Percentiles rank a stretch among this genome's conserved stretches.
Evolutionary conservation across 2,888 invertebrate genomes (phyloP).

Genomic region (Allacma fusca): DNA sequence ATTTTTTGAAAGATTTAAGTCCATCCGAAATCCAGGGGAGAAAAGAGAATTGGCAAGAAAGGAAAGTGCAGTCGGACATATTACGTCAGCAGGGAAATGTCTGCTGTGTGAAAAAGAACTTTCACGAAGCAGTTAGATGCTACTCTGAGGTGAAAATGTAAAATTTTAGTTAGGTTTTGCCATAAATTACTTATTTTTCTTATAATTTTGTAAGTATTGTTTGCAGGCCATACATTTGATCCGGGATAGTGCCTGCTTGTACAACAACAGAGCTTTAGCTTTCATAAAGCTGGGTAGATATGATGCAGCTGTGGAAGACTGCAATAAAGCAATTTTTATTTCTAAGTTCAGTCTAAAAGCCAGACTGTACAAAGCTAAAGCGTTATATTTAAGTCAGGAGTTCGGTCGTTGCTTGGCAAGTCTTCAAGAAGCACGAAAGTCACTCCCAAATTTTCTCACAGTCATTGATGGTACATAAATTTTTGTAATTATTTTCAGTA

Average conservation of each 20-base stretch:
- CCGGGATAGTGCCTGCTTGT: conserved; percentile 3
- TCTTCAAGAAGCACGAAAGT: not conserved
- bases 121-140: not conserved
- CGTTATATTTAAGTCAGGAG: not conserved
- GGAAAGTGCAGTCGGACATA: conserved; percentile 17
- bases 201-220: not conserved
- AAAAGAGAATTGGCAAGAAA: not conserved
- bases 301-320: not conserved
- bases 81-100: conserved; percentile 3
- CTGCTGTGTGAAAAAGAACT: not conserved
- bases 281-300: not conserved
- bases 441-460: not conserved
- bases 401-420: not conserved
- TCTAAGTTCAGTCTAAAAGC: conserved; percentile 27
- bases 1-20: conserved; percentile 17
- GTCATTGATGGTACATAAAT: conserved; percentile 28
- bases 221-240: conserved; percentile 19
- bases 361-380: conserved; percentile 22
- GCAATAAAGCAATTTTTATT: conserved; percentile 23
- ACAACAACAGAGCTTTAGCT: conserved; percentile 20
- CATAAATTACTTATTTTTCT: not conserved
- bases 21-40: not conserved
- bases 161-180: not conserved
- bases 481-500: no score
- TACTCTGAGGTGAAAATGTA: not conserved